Evolutionary conservation across 2,113 vertebrate species (phyloP), one percentile per base, ranked within the genome.

Genomic region (Megalops atlanticus): DNA sequence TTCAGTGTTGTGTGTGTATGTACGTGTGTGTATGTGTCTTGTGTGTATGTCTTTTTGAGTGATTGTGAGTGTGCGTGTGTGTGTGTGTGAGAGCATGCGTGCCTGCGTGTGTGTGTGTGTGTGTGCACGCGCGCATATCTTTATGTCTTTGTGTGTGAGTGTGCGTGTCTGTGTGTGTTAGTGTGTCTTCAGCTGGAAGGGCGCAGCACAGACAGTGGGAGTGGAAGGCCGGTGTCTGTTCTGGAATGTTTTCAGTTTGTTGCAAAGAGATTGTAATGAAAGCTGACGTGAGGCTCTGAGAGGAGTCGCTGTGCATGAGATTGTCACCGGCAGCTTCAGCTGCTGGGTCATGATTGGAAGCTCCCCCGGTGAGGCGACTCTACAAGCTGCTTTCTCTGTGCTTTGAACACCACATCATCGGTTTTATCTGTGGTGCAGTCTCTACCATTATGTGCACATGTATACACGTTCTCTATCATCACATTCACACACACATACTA

Each of bases 381-480:
- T 33, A 40, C 75, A 47, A 21, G 80, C 83, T 43, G 75, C 64
- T 84, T 64, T 76, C 74, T 74, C 81, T 80, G 38, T 52, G 36
- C 76, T 80, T 78, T 58, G 71, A 75, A 49, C 54, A 76, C 58
- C 11, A 58, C n/a, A 76, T 33, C 31, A 69, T 69, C 31, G 54
- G 49, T 36, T 82, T 43, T 82, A 64, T 84, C 79, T 86, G 85
- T 84, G 73, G 58, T 40, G 1, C 77, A 81, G 81, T 81, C 76
- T 75, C 69, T 70, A 80, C 82, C 80, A 84, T 84, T 77, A 84
- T 49, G 36, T 76, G 79, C 85, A 76, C 52, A 43, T 40, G 82
- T 74, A 49, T 3, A 73, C 10, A 80, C 79, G 77, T 77, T 83
- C 24, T 18, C 69, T 71, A 79, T 18, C 36, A 72, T 75, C 35